phyloP scores from a whole-genome alignment of 2,797 vertebrate genomes.

The Perdix hodgsoniae region DNA sequence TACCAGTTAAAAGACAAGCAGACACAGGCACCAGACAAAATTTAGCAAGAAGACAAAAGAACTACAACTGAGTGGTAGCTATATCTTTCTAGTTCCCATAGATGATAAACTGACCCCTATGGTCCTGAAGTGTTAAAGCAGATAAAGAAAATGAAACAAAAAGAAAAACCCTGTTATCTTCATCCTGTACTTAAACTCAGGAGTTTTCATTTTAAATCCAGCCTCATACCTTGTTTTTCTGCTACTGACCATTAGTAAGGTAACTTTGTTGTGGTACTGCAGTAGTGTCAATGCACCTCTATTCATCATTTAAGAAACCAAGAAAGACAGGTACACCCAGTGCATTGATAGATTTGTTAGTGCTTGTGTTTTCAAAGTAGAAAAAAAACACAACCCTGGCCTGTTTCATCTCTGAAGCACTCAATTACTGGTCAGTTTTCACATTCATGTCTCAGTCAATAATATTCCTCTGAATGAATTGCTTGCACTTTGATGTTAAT shows the following conservation, averaged over 20 bases:
- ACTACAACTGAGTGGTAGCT: neutral
- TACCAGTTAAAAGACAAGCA: neutral
- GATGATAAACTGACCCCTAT: neutral
- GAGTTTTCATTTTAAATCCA: constrained; percentile 14
- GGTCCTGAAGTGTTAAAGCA: constrained; percentile 23
- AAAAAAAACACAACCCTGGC: neutral
- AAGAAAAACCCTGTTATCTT: constrained; percentile 18
- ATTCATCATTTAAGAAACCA: neutral
- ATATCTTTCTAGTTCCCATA: constrained; percentile 7
- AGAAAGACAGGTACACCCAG: neutral
- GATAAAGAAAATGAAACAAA: neutral
- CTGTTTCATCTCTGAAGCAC: constrained; percentile 36
- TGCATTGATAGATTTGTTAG: neutral
- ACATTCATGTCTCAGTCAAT: neutral
- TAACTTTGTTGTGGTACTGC: neutral
- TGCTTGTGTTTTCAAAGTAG: neutral
- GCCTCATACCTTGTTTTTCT: constrained; percentile 57
- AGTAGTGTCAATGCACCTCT: neutral
- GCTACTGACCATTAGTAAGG: constrained; percentile 30
- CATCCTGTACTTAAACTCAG: neutral
- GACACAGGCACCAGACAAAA: neutral
- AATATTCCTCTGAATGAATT: neutral
- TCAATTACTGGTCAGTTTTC: neutral
- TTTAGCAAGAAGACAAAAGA: constrained; percentile 3
- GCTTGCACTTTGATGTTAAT: neutral